Percentiles rank a stretch among this genome's conserved stretches.
phyloP scores from a whole-genome alignment of 92 coral and sea anemone species.

The Zoanthus sansibaricus region DNA sequence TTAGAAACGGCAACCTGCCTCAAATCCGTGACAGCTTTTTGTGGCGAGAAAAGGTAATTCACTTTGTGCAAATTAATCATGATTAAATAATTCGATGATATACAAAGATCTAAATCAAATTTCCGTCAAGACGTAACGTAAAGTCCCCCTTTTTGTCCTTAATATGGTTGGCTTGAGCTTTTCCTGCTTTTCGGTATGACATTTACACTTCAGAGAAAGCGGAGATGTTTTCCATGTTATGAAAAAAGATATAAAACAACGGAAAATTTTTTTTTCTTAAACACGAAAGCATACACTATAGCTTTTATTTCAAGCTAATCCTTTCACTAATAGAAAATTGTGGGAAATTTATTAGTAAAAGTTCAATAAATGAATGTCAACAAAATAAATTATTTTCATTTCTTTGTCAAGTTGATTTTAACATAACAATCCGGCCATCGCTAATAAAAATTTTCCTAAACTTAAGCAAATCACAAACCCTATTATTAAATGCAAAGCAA shows the following conservation, averaged over 20 bases:
- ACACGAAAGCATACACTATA: not conserved
- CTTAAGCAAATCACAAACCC: not conserved
- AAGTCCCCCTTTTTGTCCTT: not conserved
- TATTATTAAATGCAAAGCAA: not conserved
- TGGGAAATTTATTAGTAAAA: not conserved
- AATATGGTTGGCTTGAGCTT: not conserved
- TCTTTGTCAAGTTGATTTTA: conserved; percentile 3
- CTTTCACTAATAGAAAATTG: not conserved
- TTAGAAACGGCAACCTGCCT: not conserved
- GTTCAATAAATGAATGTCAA: conserved; percentile 22
- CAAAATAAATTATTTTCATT: conserved; percentile 22
- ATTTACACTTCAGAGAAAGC: not conserved
- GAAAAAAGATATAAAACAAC: not conserved
- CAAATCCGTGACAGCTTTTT: not conserved
- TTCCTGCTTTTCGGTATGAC: not conserved
- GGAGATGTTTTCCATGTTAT: not conserved
- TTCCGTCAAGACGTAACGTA: not conserved
- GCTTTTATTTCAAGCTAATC: not conserved
- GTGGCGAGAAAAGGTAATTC: not conserved
- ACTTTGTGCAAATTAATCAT: not conserved
- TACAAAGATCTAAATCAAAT: not conserved
- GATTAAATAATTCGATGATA: not conserved
- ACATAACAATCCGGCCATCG: not conserved
- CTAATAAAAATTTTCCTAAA: not conserved
- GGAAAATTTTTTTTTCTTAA: no score